Evolutionary conservation across 2,888 invertebrate species (phyloP), one percentile per base, ranked within the genome.

Genomic region (Macaria notata): DNA sequence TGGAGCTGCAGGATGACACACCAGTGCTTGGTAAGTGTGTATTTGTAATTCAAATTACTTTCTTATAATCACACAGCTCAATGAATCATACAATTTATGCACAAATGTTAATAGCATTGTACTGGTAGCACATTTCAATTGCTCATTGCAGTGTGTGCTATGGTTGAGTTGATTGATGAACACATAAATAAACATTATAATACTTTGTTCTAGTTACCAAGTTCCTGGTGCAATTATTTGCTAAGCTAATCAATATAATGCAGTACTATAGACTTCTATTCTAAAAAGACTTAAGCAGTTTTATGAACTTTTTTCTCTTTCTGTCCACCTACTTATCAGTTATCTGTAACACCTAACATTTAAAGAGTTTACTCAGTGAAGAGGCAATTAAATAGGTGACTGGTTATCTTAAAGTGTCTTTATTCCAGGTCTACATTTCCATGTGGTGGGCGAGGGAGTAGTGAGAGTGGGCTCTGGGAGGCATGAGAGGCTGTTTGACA

Each of bases 361-460:
- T n/a, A n/a, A n/a, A n/a, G n/a, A n/a, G n/a, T n/a, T n/a, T n/a
- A n/a, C n/a, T n/a, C n/a, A n/a, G n/a, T n/a, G n/a, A n/a, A n/a
- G n/a, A n/a, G n/a, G n/a, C n/a, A n/a, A 33, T 33, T 33, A 4
- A 33, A 33, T 4, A 33, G 33, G 4, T 33, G 33, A 33, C 33
- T 4, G 33, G 4, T 4, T 33, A 33, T 33, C 4, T 4, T 33
- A 4, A 33, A 33, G 33, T 4, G 6, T 4, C 33, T 33, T 4
- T 33, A 33, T 6, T 92, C 59, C 88, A 95, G 98, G 98, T 64
- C 91, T 98, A 54, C 98, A 97, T 88, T 98, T 98, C 83, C 98
- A 98, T 92, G 98, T 98, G 42, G 96, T 98, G 62, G 98, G 98
- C 8, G 98, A 98, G 90, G 98, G 98, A 60, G 97, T 98, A 52